Base-by-base conservation (phyloP, 2,113 vertebrate species). In the Phylloscopus trochilus region DNA sequence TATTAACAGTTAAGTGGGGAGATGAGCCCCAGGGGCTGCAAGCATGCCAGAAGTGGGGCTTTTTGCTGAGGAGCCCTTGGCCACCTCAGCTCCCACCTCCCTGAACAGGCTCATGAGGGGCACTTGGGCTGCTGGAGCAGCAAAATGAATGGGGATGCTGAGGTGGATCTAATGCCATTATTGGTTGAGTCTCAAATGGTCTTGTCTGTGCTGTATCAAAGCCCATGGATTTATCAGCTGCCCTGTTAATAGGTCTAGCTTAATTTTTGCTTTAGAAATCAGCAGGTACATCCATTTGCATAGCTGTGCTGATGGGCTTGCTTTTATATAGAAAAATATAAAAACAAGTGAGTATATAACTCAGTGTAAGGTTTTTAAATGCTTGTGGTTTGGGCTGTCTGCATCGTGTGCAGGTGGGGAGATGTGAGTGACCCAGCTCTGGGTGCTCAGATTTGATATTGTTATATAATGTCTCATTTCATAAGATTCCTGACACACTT, bases 1-100 rank as follows among this genome's bases (percentile, higher is more conserved):
- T 44, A 21, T 62, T 11, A 39, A 3, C 26, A 47, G 44, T 27
- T 9, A 3, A 46, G 30, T 30, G 58, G 33, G 51, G 37, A 88
- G 31, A 5, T 77, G 80, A 33, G 9, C n/a, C 24, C 83, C 28
- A 11, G 15, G 18, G 44, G 12, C 53, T 68, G 79, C 35, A 52
- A 3, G 20, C 1, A 0, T 1, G 13, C 19, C 39, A 60, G 16
- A 31, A 52, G 35, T 0, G 13, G 15, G 46, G 10, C 41, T 39
- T 15, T 13, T 43, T 39, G 28, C 46, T 26, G 68, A 55, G 80
- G 1, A 26, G 39, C 31, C 39, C 67, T 59, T 1, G 11, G 41
- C 60, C 75, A 63, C 67, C 60, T 17, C 68, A 33, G 41, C 7
- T 4, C 30, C 41, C 17, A 5, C 51, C 33, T 66, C 31, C 2